phyloP scores from a whole-genome alignment of 2,113 vertebrate genomes.

The Setophaga kirtlandii region DNA sequence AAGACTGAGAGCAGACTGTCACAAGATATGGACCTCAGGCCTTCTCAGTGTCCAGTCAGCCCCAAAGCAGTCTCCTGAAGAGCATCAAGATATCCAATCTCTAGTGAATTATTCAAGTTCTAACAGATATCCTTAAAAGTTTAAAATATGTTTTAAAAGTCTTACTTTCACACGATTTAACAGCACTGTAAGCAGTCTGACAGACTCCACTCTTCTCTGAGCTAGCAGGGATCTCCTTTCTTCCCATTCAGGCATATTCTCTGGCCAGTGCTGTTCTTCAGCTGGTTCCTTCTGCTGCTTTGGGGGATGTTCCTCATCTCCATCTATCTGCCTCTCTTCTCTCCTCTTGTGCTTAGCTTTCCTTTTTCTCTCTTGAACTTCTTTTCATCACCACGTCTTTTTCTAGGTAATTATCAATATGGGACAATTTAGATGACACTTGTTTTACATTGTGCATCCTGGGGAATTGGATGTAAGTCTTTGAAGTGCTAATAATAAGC shows the following conservation, averaged over 20 bases:
- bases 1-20: not conserved
- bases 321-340: slow-evolving; percentile 74
- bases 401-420: slow-evolving; percentile 76
- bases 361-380: slow-evolving; percentile 74
- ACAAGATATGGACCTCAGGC: not conserved
- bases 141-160: slow-evolving; percentile 51
- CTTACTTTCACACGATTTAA: slow-evolving; percentile 80
- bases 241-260: slow-evolving; percentile 75
- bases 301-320: slow-evolving; percentile 64
- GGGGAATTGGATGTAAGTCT: not conserved
- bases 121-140: not conserved
- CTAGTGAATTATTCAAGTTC: not conserved
- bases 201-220: slow-evolving; percentile 76
- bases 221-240: slow-evolving; percentile 77
- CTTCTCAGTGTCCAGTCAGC: not conserved
- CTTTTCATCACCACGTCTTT: slow-evolving; percentile 77
- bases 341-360: slow-evolving; percentile 72
- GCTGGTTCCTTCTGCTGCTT: slow-evolving; percentile 57
- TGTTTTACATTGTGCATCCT: not conserved
- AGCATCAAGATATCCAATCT: not conserved
- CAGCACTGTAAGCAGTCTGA: slow-evolving; percentile 76
- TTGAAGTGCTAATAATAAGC: not conserved
- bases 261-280: slow-evolving; percentile 57
- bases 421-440: slow-evolving; percentile 63
- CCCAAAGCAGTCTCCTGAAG: not conserved